Evolutionary conservation across 2,113 vertebrate species (phyloP), one percentile per base, ranked within the genome.

Genomic region (Leptobrachium leishanense): DNA sequence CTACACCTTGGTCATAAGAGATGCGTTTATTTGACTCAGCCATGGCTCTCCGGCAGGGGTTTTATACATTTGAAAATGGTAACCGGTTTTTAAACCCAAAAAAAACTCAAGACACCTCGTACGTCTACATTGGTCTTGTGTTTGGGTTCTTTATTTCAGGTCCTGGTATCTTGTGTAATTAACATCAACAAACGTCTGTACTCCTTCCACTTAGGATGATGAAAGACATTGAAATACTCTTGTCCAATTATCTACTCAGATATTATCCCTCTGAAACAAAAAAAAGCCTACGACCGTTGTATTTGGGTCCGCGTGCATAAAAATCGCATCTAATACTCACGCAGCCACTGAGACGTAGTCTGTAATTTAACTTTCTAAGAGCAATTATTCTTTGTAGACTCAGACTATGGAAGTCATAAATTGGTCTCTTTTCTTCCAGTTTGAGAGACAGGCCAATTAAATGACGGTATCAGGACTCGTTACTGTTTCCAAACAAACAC

Each of bases 301-400:
- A 39, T 44, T 31, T 39, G 9, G 6, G 6, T 43, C n/a, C 63
- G 39, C 57, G 6, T 6, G 41, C 12, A 46, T 5, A 15, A 67
- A 44, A 55, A n/a, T 46, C 31, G 12, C 53, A 42, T 67, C 63
- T 62, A 40, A 1, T 9, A 9, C 13, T 3, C 55, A 39, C 43
- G 2, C 39, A 2, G 62, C 42, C 3, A 10, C 6, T 15, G 43
- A 6, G 15, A 43, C 2, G 62, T 66, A 55, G 73, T 72, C 76
- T 64, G 20, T 72, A 13, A 79, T 67, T 73, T 54, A 12, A 64
- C 44, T 67, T 57, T n/a, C 46, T 55, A 79, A 67, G 62, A 72
- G 69, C 77, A n/a, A 65, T 66, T 79, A 13, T 65, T 72, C 77
- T 72, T 41, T 42, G 43, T 53, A 6, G 8, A 50, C 59, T 72